A percentile compares a stretch with the other conserved stretches of the same genome.
Conservation (phyloP, 2,888 invertebrate genomes). For the Melikaiella ostensackeni region DNA sequence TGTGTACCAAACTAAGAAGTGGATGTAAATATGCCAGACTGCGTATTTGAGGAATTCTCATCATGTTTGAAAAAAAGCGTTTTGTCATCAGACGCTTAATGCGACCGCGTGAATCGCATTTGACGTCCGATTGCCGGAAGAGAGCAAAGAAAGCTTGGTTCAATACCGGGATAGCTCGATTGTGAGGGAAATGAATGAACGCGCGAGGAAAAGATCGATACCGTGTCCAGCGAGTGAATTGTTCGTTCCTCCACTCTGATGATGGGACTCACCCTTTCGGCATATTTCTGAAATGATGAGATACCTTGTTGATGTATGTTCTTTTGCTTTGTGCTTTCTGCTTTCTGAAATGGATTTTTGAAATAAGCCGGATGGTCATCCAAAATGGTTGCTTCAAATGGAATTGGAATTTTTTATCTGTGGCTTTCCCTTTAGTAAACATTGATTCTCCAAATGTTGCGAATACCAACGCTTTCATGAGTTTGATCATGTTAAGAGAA, state of each 20-base stretch:
- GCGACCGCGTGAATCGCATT: constrained; percentile 27
- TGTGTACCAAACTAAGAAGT: background rate
- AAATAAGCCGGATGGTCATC: background rate
- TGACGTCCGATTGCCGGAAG: constrained; percentile 27
- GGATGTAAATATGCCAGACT: constrained; percentile 3
- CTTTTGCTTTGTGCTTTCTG: constrained; percentile 1
- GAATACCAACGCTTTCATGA: background rate
- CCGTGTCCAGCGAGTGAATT: constrained; percentile 1
- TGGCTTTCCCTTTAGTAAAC: background rate
- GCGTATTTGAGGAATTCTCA: constrained; percentile 22
- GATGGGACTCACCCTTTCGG: constrained; percentile 21
- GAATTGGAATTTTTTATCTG: background rate
- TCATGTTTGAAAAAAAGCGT: constrained; percentile 8
- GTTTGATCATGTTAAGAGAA: no score
- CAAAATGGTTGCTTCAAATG: background rate
- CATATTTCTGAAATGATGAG: constrained; percentile 31
- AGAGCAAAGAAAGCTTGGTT: constrained; percentile 26
- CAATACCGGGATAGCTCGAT: constrained; percentile 14
- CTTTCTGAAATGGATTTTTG: constrained; percentile 32
- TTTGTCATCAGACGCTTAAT: constrained; percentile 34
- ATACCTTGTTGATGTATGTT: constrained; percentile 8
- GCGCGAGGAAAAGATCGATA: constrained; percentile 23
- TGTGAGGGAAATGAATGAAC: constrained; percentile 33
- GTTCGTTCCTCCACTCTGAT: constrained; percentile 22
- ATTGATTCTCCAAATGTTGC: background rate